phyloP scores from a whole-genome alignment of 2,888 invertebrate genomes.

The Sesamia inferens region DNA sequence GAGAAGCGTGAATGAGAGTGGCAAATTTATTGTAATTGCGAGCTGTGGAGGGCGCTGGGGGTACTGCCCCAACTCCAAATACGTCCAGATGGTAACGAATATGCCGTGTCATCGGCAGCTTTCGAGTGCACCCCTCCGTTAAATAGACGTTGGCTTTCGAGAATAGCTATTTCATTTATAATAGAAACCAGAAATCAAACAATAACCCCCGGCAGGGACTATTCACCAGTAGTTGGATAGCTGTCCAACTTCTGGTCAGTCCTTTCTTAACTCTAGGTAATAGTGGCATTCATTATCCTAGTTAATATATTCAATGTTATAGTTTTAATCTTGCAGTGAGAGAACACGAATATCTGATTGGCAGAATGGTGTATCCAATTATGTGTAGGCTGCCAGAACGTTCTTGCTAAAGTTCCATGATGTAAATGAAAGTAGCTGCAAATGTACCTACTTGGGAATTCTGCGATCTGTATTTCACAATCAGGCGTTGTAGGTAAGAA shows the following conservation, averaged over 20 bases:
- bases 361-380: slow-evolving; percentile 1
- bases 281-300: slow-evolving; percentile 5
- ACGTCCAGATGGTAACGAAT: slow-evolving; percentile 50
- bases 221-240: slow-evolving; percentile 17
- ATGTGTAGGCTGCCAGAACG: not conserved
- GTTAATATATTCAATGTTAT: slow-evolving; percentile 1
- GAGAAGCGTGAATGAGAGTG: slow-evolving; percentile 56
- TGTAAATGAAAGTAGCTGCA: slow-evolving; percentile 10
- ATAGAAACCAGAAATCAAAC: slow-evolving; percentile 38
- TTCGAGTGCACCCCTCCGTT: slow-evolving; percentile 55
- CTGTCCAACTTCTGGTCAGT: not conserved
- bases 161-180: slow-evolving; percentile 51
- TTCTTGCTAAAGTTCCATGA: not conserved
- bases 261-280: slow-evolving; percentile 2
- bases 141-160: slow-evolving; percentile 52
- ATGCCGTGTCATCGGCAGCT: slow-evolving; percentile 54
- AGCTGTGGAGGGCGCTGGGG: not conserved
- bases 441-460: slow-evolving; percentile 16
- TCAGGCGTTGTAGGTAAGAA: slow-evolving; percentile 15
- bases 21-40: slow-evolving; percentile 56
- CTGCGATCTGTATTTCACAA: slow-evolving; percentile 21
- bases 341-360: not conserved
- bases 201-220: slow-evolving; percentile 12
- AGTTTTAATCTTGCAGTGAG: slow-evolving; percentile 15
- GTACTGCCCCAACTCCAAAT: slow-evolving; percentile 15